Evolutionary conservation across 2,797 vertebrate species (phyloP).

Genomic region (Argyrosomus regius): DNA sequence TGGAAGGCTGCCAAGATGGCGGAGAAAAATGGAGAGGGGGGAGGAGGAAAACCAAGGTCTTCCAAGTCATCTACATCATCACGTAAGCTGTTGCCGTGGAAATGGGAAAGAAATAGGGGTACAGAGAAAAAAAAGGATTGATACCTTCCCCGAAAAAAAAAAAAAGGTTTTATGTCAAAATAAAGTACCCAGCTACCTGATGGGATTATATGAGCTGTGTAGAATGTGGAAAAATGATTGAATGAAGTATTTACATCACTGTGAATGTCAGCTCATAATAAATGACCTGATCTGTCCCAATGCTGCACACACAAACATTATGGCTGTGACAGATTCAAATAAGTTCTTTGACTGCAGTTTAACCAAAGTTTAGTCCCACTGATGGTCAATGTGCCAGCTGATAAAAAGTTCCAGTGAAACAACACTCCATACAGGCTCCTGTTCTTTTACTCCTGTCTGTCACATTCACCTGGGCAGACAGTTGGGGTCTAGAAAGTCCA

Average conservation of each 20-base stretch:
- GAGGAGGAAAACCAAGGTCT: conserved; percentile 90
- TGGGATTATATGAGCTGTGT: not conserved
- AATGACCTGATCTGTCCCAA: conserved; percentile 4
- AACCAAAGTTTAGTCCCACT: conserved; percentile 10
- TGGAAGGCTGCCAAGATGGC: conserved; percentile 98
- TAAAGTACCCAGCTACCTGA: conserved; percentile 10
- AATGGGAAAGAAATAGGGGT: conserved; percentile 44
- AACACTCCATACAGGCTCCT: conserved; percentile 15
- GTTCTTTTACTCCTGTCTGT: conserved; percentile 23
- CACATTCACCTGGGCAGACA: conserved; percentile 81
- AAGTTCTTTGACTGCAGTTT: conserved; percentile 5
- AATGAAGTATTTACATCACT: conserved; percentile 8
- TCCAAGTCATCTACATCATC: conserved; percentile 90
- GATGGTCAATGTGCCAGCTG: conserved; percentile 4
- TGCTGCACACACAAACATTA: not conserved
- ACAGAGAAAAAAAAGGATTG: conserved; percentile 47
- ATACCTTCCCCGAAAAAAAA: conserved; percentile 31
- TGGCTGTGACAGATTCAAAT: conserved; percentile 7
- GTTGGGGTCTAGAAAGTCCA: conserved; percentile 84
- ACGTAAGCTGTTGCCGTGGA: conserved; percentile 86
- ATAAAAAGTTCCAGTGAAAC: conserved; percentile 15
- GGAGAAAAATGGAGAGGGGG: conserved; percentile 97
- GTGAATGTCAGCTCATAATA: conserved; percentile 5
- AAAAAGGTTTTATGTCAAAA: conserved; percentile 15
- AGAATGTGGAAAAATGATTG: not conserved